These are phyloP conservation scores for Corythaeola cristata DNA, from an alignment of 2,113 vertebrate species.

Conservation along the genomic window DNA sequence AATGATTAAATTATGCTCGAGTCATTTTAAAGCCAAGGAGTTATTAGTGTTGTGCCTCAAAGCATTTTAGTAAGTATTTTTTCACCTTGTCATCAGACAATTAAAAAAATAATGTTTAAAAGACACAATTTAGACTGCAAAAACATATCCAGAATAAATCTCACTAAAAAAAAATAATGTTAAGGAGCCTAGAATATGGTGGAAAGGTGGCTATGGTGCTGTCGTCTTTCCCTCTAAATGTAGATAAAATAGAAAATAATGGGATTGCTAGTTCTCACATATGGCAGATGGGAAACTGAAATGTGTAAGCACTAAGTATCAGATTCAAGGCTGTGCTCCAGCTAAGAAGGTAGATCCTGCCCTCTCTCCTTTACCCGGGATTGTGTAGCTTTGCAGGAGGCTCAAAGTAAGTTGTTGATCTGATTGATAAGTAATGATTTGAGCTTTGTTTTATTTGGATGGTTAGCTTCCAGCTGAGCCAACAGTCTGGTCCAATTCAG, in stretches of 20 bases:
- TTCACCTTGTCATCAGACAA: not conserved
- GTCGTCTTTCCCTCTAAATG: not conserved
- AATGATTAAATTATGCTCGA: not conserved
- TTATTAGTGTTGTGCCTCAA: not conserved
- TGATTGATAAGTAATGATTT: not conserved
- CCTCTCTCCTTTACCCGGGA: not conserved
- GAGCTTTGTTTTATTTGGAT: not conserved
- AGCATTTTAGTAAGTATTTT: conserved; percentile 1
- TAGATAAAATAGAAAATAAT: not conserved
- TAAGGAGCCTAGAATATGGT: not conserved
- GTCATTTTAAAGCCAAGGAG: not conserved
- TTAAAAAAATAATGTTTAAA: not conserved
- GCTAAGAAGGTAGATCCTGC: not conserved
- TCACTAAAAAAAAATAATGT: not conserved
- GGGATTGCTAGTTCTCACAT: not conserved
- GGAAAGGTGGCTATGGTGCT: not conserved
- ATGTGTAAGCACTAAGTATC: not conserved
- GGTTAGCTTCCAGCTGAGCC: not conserved
- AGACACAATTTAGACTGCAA: not conserved
- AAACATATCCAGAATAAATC: not conserved
- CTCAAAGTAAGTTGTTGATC: not conserved
- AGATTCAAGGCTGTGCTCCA: not conserved
- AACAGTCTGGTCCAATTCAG: not conserved
- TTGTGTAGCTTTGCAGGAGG: not conserved
- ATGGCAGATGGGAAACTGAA: not conserved